phyloP scores from a whole-genome alignment of 2,797 vertebrate species.

The Labroides dimidiatus region DNA sequence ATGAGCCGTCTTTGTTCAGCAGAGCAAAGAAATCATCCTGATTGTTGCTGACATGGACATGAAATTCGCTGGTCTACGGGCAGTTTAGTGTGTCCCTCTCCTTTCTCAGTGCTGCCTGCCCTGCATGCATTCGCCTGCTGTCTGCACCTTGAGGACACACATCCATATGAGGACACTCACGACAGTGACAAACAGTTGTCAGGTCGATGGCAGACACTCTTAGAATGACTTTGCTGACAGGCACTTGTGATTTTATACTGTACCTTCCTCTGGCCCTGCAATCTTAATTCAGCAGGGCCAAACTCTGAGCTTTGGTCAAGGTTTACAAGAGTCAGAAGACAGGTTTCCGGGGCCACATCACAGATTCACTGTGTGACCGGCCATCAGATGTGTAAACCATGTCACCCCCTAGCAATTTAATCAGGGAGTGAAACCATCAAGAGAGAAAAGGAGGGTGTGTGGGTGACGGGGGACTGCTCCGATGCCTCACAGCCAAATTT shows the following conservation, averaged over 20 bases:
- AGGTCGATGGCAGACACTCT: slow-evolving; percentile 66
- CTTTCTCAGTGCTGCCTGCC: slow-evolving; percentile 69
- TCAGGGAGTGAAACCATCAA: slow-evolving; percentile 32
- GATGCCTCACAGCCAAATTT: slow-evolving; percentile 22
- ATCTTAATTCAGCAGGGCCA: slow-evolving; percentile 63
- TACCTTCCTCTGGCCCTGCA: slow-evolving; percentile 79
- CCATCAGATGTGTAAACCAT: slow-evolving; percentile 30
- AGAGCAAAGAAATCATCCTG: slow-evolving; percentile 47
- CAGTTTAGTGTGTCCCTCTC: slow-evolving; percentile 74
- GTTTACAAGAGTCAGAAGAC: slow-evolving; percentile 59
- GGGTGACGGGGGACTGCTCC: slow-evolving; percentile 14
- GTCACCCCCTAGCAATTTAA: slow-evolving; percentile 36
- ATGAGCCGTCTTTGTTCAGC: slow-evolving; percentile 59
- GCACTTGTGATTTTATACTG: slow-evolving; percentile 73
- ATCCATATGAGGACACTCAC: slow-evolving; percentile 66
- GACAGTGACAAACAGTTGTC: slow-evolving; percentile 59
- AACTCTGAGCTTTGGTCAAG: slow-evolving; percentile 58
- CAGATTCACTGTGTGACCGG: slow-evolving; percentile 54
- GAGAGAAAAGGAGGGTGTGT: neutral
- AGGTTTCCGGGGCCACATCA: slow-evolving; percentile 56
- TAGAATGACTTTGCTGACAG: slow-evolving; percentile 72
- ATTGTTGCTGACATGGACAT: slow-evolving; percentile 55
- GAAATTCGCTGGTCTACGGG: slow-evolving; percentile 28
- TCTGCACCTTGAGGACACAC: slow-evolving; percentile 57
- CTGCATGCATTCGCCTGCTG: slow-evolving; percentile 71